Conservation (phyloP, 30 jellyfish, hydroid and myxozoan genomes). For the Phacellophora camtschatica region DNA sequence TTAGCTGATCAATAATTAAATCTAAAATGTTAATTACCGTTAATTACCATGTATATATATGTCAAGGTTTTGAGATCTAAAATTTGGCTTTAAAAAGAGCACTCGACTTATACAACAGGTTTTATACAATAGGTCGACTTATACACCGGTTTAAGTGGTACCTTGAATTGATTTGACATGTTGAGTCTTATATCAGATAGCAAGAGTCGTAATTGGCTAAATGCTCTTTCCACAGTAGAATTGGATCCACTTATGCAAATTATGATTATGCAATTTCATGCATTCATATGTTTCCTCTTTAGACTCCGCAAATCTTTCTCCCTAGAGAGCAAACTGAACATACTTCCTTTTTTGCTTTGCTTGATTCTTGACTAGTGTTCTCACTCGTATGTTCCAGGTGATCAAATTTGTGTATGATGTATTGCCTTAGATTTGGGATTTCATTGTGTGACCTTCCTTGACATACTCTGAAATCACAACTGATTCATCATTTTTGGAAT, state of each 20-base stretch:
- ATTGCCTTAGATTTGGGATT: background rate
- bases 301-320: background rate
- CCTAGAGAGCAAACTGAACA: background rate
- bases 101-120: too few relatives aligned
- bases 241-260: constrained; percentile 26
- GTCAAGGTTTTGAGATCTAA: too few relatives aligned
- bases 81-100: too few relatives aligned
- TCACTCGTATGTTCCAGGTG: background rate
- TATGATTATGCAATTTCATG: background rate
- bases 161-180: constrained; percentile 4
- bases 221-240: constrained; percentile 39
- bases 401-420: background rate
- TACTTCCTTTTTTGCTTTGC: constrained; percentile 6
- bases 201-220: background rate
- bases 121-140: too few relatives aligned
- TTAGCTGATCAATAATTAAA: too few relatives aligned
- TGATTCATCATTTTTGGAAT: background rate
- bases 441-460: constrained; percentile 3
- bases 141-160: too few relatives aligned
- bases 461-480: background rate
- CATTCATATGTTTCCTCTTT: background rate
- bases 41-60: too few relatives aligned
- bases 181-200: constrained; percentile 2
- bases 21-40: too few relatives aligned
- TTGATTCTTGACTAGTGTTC: background rate